Conservation (phyloP, 2,797 vertebrate genomes). For the Rhinoraja longicauda region DNA sequence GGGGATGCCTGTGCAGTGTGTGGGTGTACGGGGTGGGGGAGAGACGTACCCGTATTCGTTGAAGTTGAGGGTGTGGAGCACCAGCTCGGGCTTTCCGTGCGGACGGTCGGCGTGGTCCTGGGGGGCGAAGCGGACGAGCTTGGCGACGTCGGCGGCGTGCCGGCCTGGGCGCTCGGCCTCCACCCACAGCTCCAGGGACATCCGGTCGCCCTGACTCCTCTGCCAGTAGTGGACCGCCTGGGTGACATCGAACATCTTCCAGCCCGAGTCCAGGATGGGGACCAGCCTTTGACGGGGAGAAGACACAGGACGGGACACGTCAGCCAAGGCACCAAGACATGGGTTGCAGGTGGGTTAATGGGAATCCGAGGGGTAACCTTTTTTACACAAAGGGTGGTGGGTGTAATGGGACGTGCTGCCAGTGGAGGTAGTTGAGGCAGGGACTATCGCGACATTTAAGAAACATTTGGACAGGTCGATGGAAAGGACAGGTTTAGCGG, state of each 20-base stretch:
- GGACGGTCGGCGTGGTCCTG: constrained; percentile 71
- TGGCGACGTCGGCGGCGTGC: constrained; percentile 74
- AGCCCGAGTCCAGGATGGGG: constrained; percentile 75
- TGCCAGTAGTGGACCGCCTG: constrained; percentile 91
- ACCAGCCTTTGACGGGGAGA: constrained; percentile 63
- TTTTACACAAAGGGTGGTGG: too few relatives aligned
- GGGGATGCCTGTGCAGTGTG: too few relatives aligned
- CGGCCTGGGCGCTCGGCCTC: constrained; percentile 81
- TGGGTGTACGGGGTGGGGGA: background rate
- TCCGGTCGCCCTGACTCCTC: constrained; percentile 58
- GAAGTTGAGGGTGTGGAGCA: constrained; percentile 84
- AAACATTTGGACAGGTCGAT: too few relatives aligned
- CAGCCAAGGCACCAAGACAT: too few relatives aligned
- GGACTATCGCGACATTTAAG: too few relatives aligned
- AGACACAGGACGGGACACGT: too few relatives aligned
- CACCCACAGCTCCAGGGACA: constrained; percentile 86
- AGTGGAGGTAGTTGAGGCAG: too few relatives aligned
- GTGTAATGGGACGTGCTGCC: too few relatives aligned
- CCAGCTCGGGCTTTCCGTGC: constrained; percentile 76
- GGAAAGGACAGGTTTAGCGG: too few relatives aligned
- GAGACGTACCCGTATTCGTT: constrained; percentile 76
- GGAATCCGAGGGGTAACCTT: too few relatives aligned
- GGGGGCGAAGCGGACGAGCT: constrained; percentile 72
- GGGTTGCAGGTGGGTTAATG: too few relatives aligned
- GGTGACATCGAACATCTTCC: constrained; percentile 92